Evolutionary conservation across 2,113 vertebrate species (phyloP), one percentile per base, ranked within the genome.

Genomic region (Circaetus gallicus): DNA sequence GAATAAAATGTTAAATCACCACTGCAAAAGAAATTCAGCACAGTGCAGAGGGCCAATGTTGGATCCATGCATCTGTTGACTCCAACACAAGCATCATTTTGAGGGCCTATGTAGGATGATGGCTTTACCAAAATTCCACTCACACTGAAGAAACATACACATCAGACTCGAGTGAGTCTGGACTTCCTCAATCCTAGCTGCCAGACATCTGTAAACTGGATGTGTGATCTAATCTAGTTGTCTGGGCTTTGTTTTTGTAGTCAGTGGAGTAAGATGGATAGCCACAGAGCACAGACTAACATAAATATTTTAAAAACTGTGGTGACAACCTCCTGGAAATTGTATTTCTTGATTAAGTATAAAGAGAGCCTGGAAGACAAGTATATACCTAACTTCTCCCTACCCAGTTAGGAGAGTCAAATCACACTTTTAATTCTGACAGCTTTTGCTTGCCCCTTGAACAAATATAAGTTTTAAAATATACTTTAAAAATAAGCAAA

Each of bases 151-250:
- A 86, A 89, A 70, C 9, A 21, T 47, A 47, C 25, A 65, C 6
- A 50, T 32, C 22, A 50, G 22, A 15, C 24, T 10, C 0, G 0
- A 53, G 21, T 31, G 5, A 82, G 28, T 42, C 45, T 32, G 14
- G 86, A 4, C 25, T 56, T 70, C 18, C 32, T 83, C 32, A 55
- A 3, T 42, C 21, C 5, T 22, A 66, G 50, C 18, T 92, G 19
- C 43, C 58, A 58, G 8, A 22, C 21, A 63, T 38, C 45, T 72
- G 7, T 58, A 82, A 63, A 72, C 6, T 20, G 40, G 25, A 53
- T 28, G 21, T 52, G 16, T 43, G 65, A 38, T 53, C 7, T 79
- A 28, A 83, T 42, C 9, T 53, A 71, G 16, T 59, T 47, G 11
- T 17, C 63, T 50, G 21, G 28, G 7, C 3, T 14, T 26, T 24